Percentiles rank a stretch among this genome's conserved stretches.
Evolutionary conservation across 2,113 vertebrate species (phyloP).

Genomic region (Forbesichthys papilliferus): DNA sequence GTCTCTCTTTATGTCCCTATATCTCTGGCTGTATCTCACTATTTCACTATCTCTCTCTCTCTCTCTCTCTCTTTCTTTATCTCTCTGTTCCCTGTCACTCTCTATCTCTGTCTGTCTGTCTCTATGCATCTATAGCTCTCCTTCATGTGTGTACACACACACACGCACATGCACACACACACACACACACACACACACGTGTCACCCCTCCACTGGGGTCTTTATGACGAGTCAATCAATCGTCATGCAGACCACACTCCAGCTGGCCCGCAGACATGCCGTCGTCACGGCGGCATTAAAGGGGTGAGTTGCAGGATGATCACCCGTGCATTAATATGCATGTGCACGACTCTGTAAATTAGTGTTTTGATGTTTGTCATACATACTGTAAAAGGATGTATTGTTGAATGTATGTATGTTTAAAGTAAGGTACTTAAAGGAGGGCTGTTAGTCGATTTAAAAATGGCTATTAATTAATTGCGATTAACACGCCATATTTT

Average conservation of each 20-base stretch:
- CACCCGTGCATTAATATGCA: not conserved
- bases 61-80: not conserved
- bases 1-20: not conserved
- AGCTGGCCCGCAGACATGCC: constrained; percentile 46
- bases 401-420: too few species aligned
- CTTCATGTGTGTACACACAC: not conserved
- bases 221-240: constrained; percentile 19
- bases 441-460: too few species aligned
- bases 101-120: not conserved
- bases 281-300: constrained; percentile 46
- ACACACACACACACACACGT: not conserved
- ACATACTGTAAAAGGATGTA: not conserved
- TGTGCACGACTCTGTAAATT: not conserved
- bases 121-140: not conserved
- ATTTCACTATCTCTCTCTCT: not conserved
- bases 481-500: too few species aligned
- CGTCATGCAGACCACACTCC: constrained; percentile 34
- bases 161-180: not conserved
- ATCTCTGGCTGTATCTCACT: not conserved
- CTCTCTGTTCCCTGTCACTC: not conserved
- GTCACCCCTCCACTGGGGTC: constrained; percentile 6
- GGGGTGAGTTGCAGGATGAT: constrained; percentile 36
- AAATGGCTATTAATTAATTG: too few species aligned
- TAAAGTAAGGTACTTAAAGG: too few species aligned
- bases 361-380: not conserved